Conservation (phyloP, 2,888 invertebrate genomes). For the Phengaris arion region DNA sequence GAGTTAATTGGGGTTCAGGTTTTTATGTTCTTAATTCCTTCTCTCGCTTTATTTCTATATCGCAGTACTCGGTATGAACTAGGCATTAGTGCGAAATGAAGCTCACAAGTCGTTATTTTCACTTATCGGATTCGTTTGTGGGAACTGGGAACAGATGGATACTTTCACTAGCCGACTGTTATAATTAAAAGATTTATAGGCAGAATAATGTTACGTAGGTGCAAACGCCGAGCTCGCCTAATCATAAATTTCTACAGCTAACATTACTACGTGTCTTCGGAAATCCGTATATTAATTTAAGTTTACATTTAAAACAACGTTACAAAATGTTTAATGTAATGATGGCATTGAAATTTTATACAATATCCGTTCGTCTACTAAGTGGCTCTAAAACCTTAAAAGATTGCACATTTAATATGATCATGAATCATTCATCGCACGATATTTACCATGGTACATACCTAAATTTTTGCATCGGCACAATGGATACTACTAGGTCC, state of each 20-base stretch:
- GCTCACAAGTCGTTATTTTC: background rate
- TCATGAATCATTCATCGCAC: slow-evolving; percentile 2
- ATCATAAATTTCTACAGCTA: background rate
- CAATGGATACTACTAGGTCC: background rate
- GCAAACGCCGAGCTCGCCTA: background rate
- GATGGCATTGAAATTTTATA: slow-evolving; percentile 6
- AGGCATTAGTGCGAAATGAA: background rate
- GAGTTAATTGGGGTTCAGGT: too few species aligned
- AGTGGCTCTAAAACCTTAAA: slow-evolving; percentile 1
- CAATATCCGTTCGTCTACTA: background rate
- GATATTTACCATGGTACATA: background rate
- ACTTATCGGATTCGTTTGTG: slow-evolving; percentile 4
- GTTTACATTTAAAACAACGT: background rate
- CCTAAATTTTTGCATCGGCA: slow-evolving; percentile 10
- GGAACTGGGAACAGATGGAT: background rate
- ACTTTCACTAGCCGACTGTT: background rate
- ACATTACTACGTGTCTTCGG: background rate
- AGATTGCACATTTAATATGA: slow-evolving; percentile 20
- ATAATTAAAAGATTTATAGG: slow-evolving; percentile 7
- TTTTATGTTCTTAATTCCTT: too few species aligned
- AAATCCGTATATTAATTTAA: background rate
- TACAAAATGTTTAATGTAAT: background rate
- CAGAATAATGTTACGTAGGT: background rate
- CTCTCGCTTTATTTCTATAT: too few species aligned
- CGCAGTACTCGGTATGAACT: too few species aligned